Percentiles rank a stretch among this genome's conserved stretches.
Conservation (phyloP, 1,140 invertebrate genomes). For the Harpegnathos saltator region DNA sequence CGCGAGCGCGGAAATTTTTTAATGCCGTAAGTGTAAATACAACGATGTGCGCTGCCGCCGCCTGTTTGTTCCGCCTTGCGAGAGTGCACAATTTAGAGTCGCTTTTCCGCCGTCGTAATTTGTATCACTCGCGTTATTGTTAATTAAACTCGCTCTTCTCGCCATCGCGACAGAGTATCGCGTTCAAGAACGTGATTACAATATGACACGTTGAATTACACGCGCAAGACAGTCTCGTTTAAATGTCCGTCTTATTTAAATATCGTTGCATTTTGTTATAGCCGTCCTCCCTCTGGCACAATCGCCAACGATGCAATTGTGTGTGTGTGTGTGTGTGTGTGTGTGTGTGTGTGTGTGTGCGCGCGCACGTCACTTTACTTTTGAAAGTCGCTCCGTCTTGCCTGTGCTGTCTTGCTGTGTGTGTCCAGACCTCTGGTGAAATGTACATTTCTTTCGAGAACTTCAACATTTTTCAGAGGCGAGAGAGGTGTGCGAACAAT, state of each 20-base stretch:
- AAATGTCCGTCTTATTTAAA: slow-evolving; percentile 54
- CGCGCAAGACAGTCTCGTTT: slow-evolving; percentile 41
- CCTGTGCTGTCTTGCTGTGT: too few relatives aligned
- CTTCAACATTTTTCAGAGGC: background rate
- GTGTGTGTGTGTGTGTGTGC: too few relatives aligned
- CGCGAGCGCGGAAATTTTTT: slow-evolving; percentile 47
- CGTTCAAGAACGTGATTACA: slow-evolving; percentile 51
- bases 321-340: too few relatives aligned
- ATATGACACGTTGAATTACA: slow-evolving; percentile 53
- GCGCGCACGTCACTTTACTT: slow-evolving; percentile 13
- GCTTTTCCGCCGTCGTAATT: slow-evolving; percentile 46
- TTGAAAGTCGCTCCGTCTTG: background rate
- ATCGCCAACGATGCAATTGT: slow-evolving; percentile 38
- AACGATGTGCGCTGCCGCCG: slow-evolving; percentile 46
- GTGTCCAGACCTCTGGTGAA: background rate
- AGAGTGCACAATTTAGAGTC: slow-evolving; percentile 39
- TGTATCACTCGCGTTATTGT: slow-evolving; percentile 52
- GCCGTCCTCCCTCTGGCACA: slow-evolving; percentile 20
- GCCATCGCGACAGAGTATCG: slow-evolving; percentile 10
- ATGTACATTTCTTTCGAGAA: slow-evolving; percentile 1
- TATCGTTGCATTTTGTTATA: slow-evolving; percentile 46
- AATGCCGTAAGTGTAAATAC: slow-evolving; percentile 54
- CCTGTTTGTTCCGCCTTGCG: slow-evolving; percentile 47
- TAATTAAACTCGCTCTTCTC: slow-evolving; percentile 51
- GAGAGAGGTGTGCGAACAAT: background rate